Evolutionary conservation across 2,113 vertebrate genomes (phyloP).

Genomic region (Callionymus lyra): DNA sequence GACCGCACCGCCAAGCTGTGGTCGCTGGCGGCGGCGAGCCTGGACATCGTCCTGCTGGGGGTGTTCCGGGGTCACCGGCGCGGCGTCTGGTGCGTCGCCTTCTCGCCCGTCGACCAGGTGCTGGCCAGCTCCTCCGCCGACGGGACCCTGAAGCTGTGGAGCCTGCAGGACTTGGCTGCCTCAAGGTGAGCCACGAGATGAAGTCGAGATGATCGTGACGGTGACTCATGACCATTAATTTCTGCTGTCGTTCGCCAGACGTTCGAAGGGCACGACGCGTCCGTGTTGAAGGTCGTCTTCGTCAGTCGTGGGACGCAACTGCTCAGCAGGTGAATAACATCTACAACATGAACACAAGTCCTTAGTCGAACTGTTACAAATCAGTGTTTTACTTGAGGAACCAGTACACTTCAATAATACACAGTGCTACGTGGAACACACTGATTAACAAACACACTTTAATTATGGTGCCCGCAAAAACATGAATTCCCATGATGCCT

Average conservation of each 20-base stretch:
- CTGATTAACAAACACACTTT: too few species aligned
- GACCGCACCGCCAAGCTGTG: constrained; percentile 90
- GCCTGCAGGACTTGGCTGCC: constrained; percentile 87
- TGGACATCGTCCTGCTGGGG: constrained; percentile 69
- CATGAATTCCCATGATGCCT: too few species aligned
- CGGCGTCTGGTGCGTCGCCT: constrained; percentile 88
- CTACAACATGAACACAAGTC: too few species aligned
- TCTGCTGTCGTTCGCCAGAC: constrained; percentile 62
- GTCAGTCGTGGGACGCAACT: constrained; percentile 86
- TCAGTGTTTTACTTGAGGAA: too few species aligned
- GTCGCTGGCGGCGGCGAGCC: constrained; percentile 59
- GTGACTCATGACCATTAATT: too few species aligned
- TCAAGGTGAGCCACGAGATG: too few species aligned
- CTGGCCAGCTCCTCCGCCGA: constrained; percentile 87
- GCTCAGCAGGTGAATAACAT: constrained; percentile 85
- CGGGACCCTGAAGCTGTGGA: constrained; percentile 84
- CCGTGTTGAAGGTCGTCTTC: constrained; percentile 88
- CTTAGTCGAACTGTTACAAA: too few species aligned
- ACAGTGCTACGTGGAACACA: too few species aligned
- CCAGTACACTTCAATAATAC: too few species aligned
- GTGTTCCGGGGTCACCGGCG: constrained; percentile 83
- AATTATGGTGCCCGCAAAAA: too few species aligned
- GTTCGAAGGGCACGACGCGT: constrained; percentile 94
- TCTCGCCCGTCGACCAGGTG: constrained; percentile 89
- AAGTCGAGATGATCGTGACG: too few species aligned